phyloP scores from a whole-genome alignment of 2,888 invertebrate species.

The Dione vanillae region DNA sequence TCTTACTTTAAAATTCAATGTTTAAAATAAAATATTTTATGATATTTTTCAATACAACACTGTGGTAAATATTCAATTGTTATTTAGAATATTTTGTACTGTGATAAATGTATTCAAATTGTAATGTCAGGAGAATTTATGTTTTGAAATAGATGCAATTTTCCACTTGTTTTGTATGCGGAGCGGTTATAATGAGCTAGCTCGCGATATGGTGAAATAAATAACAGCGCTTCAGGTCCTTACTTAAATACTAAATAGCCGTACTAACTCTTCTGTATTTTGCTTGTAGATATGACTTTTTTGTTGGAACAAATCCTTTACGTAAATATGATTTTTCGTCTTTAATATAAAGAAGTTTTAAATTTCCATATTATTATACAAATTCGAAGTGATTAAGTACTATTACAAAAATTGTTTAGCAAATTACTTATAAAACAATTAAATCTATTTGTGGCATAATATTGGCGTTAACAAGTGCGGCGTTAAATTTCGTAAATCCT shows the following conservation, averaged over 20 bases:
- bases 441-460: too few species aligned
- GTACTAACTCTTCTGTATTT: constrained; percentile 11
- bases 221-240: constrained; percentile 43
- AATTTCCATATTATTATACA: too few species aligned
- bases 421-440: too few species aligned
- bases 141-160: constrained; percentile 47
- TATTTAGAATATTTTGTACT: constrained; percentile 26
- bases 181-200: constrained; percentile 47
- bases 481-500: too few species aligned
- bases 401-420: too few species aligned
- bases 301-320: constrained; percentile 1
- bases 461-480: too few species aligned
- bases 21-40: too few species aligned
- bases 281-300: constrained; percentile 5
- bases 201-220: constrained; percentile 42
- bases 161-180: constrained; percentile 48
- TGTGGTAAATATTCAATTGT: constrained; percentile 12
- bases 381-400: too few species aligned
- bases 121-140: constrained; percentile 43
- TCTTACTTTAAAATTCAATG: background rate
- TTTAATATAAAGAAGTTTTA: background rate
- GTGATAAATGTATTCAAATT: constrained; percentile 43
- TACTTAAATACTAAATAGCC: constrained; percentile 35
- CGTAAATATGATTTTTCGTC: background rate
- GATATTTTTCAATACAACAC: background rate